Evolutionary conservation across 92 coral and sea anemone genomes (phyloP), one percentile per base, ranked within the genome.

Genomic region (Zoanthus gigantus): DNA sequence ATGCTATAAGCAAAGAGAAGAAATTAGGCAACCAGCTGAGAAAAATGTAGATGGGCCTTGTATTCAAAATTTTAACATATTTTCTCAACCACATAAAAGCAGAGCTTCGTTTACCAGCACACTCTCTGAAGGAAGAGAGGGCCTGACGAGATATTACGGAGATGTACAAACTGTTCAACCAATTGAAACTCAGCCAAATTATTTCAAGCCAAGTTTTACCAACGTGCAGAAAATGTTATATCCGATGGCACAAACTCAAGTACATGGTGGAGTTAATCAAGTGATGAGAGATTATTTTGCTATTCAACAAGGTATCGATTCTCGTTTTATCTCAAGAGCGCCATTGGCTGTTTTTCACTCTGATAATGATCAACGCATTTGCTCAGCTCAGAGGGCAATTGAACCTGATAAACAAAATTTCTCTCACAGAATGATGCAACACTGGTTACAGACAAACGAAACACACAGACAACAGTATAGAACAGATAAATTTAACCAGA

Each of bases 371-470:
- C 60, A 47, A 23, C 11, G 18, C 60, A 17, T 13, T 11, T 8
- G 28, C 2, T 16, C 75, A 23, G 0, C 23, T 46, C 34, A 42
- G 72, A 37, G 29, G 30, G 50, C 9, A 32, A 15, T 37, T 14
- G 23, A 48, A 1, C 65, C 65, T 29, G 32, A 61, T 15, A 15
- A 42, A 48, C 45, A 57, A 7, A 9, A 37, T 75, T 12, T 54
- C 6, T 46, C 60, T 10, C 74, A 42, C 1, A 71, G 47, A 37
- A 54, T 45, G 42, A 66, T 66, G 66, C 85, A 23, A 28, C 66
- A 81, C 63, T 81, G 85, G 85, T 74, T 81, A 11, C 75, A 81
- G 75, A 65, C 61, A 23, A 75, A 81, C 45, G 14, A 46, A 14
- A 37, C 85, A 46, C 58, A 65, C 7, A 79, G 72, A 34, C 29